Conservation (phyloP, 2,113 vertebrate species). For the Planiliza haematocheilus region DNA sequence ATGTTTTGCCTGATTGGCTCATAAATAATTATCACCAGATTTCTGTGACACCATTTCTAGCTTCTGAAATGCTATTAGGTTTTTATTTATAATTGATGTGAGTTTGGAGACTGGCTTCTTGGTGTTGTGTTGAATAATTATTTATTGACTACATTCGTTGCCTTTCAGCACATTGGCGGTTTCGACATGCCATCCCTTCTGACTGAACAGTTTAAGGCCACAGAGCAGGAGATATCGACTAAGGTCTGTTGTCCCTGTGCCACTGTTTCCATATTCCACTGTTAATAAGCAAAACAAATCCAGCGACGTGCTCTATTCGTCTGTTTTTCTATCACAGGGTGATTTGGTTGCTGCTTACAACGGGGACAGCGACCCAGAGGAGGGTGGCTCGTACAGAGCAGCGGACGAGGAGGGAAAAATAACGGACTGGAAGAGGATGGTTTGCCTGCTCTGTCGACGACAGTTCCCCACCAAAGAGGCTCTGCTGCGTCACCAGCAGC, state of each 20-base stretch:
- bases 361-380: slow-evolving; percentile 91
- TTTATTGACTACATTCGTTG: neutral
- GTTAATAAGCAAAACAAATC: neutral
- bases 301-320: neutral
- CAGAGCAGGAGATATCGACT: slow-evolving; percentile 84
- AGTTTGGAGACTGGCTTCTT: neutral
- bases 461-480: slow-evolving; percentile 94
- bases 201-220: slow-evolving; percentile 82
- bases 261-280: neutral
- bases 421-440: slow-evolving; percentile 93
- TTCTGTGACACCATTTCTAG: too few relatives aligned
- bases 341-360: slow-evolving; percentile 88
- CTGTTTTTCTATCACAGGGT: slow-evolving; percentile 74
- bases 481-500: slow-evolving; percentile 92
- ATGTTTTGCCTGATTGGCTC: too few relatives aligned
- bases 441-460: slow-evolving; percentile 91
- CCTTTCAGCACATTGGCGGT: slow-evolving; percentile 78
- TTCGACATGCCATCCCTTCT: slow-evolving; percentile 86
- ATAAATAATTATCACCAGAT: too few relatives aligned
- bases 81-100: too few relatives aligned
- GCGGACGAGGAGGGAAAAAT: slow-evolving; percentile 88
- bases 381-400: slow-evolving; percentile 78
- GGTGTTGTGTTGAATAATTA: neutral
- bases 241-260: slow-evolving; percentile 47
- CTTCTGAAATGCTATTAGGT: too few relatives aligned